These are phyloP conservation scores for Stenoptilia bipunctidactyla DNA, from an alignment of 2,888 invertebrate genomes.

Conservation along the genomic window DNA sequence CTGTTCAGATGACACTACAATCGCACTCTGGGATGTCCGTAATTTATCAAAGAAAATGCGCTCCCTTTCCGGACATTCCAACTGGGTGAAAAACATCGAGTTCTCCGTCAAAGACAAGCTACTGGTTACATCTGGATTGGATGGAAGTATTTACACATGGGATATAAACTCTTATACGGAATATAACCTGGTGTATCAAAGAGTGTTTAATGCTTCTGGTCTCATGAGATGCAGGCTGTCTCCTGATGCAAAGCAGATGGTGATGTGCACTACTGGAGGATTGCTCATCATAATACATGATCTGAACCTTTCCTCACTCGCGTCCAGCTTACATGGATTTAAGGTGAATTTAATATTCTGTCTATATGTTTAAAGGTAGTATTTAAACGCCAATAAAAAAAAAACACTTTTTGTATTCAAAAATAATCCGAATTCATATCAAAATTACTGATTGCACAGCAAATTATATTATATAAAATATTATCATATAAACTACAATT, in stretches of 20 bases:
- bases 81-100: conserved; percentile 98
- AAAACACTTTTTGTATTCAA: no score
- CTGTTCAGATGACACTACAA: conserved; percentile 94
- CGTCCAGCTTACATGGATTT: conserved; percentile 86
- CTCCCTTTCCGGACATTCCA: conserved; percentile 87
- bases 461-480: no score
- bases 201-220: conserved; percentile 88
- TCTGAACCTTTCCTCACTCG: conserved; percentile 83
- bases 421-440: no score
- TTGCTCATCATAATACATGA: conserved; percentile 92
- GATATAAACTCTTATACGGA: conserved; percentile 90
- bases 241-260: conserved; percentile 88
- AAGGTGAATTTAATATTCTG: conserved; percentile 66
- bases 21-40: conserved; percentile 94
- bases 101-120: conserved; percentile 87
- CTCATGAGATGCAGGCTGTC: conserved; percentile 90
- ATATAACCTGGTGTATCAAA: conserved; percentile 80
- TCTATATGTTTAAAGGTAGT: no score
- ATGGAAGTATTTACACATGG: conserved; percentile 95
- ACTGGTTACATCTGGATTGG: conserved; percentile 91
- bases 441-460: no score
- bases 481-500: no score
- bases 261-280: conserved; percentile 92
- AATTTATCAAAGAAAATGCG: conserved; percentile 83
- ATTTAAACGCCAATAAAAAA: no score